Evolutionary conservation across 1,140 invertebrate genomes (phyloP).

Genomic region (Zaprionus ornatus): DNA sequence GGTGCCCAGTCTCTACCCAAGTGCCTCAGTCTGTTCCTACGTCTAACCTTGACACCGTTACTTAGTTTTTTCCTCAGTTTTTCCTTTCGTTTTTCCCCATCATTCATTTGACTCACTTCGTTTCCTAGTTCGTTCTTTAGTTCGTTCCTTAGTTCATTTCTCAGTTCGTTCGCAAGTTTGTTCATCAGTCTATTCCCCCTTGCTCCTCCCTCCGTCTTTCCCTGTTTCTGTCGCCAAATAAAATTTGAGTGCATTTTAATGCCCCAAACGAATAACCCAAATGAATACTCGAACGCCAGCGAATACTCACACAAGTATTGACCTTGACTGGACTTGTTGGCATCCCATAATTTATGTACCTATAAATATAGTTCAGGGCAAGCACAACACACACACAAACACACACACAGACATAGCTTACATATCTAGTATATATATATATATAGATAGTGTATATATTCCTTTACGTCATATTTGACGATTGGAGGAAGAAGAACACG

Average conservation of each 20-base stretch:
- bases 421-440: conserved; percentile 1
- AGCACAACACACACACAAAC: conserved; percentile 12
- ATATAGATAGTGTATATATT: conserved; percentile 40
- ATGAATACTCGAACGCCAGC: conserved; percentile 5
- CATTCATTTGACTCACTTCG: no score
- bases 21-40: no score
- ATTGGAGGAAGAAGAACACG: conserved; percentile 54
- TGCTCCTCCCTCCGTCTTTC: no score
- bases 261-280: conserved; percentile 7
- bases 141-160: no score
- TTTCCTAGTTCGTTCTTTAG: no score
- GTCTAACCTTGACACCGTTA: no score
- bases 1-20: no score
- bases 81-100: no score
- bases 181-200: no score
- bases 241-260: conserved; percentile 59
- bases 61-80: no score
- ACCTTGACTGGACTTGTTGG: conserved; percentile 69
- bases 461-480: conserved; percentile 69
- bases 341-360: conserved; percentile 67
- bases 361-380: conserved; percentile 78
- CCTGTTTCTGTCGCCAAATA: not conserved
- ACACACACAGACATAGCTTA: not conserved
- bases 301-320: conserved; percentile 24
- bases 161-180: no score